Evolutionary conservation across 2,888 invertebrate genomes (phyloP).

Genomic region (Coelogynopora nodosa): DNA sequence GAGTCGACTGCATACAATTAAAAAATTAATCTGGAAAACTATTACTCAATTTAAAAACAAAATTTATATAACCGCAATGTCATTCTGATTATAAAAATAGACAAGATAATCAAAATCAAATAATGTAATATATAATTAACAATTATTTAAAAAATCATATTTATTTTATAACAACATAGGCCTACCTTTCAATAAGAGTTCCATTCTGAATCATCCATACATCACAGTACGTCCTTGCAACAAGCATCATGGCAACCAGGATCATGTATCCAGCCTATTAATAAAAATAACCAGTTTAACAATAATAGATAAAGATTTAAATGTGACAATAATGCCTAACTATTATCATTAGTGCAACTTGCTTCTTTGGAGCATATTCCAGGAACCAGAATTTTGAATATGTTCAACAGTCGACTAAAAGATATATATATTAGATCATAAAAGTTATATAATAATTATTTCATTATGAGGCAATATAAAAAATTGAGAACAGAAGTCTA

Average conservation of each 20-base stretch:
- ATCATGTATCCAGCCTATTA: conserved; percentile 54
- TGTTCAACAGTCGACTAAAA: conserved; percentile 54
- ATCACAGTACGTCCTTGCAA: conserved; percentile 86
- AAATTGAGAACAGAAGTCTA: no score
- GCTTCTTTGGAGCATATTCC: conserved; percentile 72
- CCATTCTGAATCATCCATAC: conserved; percentile 93
- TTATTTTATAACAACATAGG: no score
- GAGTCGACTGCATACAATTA: no score
- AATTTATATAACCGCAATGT: no score
- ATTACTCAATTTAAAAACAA: no score
- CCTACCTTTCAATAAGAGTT: conserved; percentile 80
- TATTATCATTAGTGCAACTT: no score
- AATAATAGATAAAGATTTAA: neutral
- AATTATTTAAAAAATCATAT: no score
- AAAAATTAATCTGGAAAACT: no score
- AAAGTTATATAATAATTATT: neutral
- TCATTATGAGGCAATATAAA: no score
- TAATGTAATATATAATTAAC: no score
- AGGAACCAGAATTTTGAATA: conserved; percentile 71
- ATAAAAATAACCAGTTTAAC: neutral
- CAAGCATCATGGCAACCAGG: conserved; percentile 71
- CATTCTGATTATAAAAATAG: no score
- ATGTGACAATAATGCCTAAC: neutral
- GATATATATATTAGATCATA: neutral
- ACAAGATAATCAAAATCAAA: no score